Conservation (phyloP, 53 echinoderm and acorn worm species). For the Temnopleurus reevesii region DNA sequence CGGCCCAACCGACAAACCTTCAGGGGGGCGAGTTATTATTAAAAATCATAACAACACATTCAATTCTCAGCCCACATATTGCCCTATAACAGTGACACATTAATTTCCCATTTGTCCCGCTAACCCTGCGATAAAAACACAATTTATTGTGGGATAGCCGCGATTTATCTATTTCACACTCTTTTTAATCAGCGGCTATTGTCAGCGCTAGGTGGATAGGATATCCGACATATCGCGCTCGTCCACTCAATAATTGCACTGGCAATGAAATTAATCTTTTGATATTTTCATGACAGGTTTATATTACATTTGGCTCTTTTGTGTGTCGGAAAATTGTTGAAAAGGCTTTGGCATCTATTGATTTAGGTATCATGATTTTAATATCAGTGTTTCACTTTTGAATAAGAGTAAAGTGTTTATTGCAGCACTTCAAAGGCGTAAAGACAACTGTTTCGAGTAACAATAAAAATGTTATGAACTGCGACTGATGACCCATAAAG, state of each 20-base stretch:
- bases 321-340: background rate
- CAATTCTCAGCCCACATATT: conserved; percentile 35
- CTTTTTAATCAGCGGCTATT: conserved; percentile 11
- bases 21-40: conserved; percentile 4
- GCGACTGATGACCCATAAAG: background rate
- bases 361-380: background rate
- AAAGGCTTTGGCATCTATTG: background rate
- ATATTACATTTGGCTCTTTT: conserved; percentile 29
- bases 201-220: background rate
- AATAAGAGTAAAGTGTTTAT: background rate
- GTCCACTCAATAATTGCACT: background rate
- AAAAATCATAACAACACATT: conserved; percentile 24
- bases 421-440: background rate
- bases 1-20: background rate
- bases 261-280: conserved; percentile 22
- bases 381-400: background rate
- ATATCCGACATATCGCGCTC: background rate
- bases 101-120: conserved; percentile 35
- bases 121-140: conserved; percentile 29
- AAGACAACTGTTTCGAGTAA: conserved; percentile 12
- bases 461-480: conserved; percentile 15
- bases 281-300: conserved; percentile 33
- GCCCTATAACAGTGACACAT: conserved; percentile 34
- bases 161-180: conserved; percentile 32
- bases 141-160: conserved; percentile 11